phyloP scores from a whole-genome alignment of 2,888 invertebrate genomes.

The Pherbina coryleti region DNA sequence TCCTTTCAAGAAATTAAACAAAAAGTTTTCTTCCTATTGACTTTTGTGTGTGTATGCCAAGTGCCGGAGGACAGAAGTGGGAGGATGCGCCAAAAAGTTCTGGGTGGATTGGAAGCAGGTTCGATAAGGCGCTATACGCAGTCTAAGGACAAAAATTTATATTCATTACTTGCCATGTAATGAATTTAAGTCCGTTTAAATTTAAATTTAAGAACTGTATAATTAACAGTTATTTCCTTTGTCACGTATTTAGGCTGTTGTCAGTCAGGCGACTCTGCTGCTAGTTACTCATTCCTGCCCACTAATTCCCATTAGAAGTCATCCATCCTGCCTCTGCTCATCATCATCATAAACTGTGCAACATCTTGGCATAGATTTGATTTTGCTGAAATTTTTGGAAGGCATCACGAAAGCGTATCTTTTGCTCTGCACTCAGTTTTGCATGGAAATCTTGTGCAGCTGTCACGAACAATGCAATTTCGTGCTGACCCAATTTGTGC shows the following conservation, averaged over 20 bases:
- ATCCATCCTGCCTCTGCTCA: not conserved
- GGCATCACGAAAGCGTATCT: conserved; percentile 66
- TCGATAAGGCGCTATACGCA: not conserved
- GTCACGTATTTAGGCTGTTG: too few species aligned
- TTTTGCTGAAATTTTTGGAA: conserved; percentile 62
- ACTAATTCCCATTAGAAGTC: not conserved
- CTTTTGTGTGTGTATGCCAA: not conserved
- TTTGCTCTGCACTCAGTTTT: conserved; percentile 67
- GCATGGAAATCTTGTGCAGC: conserved; percentile 70
- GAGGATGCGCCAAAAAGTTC: not conserved
- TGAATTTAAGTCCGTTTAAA: not conserved
- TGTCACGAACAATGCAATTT: conserved; percentile 69
- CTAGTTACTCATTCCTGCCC: not conserved
- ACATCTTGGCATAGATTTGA: conserved; percentile 63
- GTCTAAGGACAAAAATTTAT: not conserved
- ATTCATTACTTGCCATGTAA: not conserved
- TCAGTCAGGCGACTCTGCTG: too few species aligned
- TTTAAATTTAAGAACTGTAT: not conserved
- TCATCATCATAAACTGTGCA: conserved; percentile 58
- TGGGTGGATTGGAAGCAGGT: not conserved
- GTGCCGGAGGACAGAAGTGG: not conserved
- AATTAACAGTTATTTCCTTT: too few species aligned
- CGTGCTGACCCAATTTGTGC: conserved; percentile 66
- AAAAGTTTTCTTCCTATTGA: conserved; percentile 38
- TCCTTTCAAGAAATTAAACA: conserved; percentile 45